Percentiles rank a stretch among this genome's conserved stretches.
Conservation (phyloP, 2,888 invertebrate species). For the Timandra comae region DNA sequence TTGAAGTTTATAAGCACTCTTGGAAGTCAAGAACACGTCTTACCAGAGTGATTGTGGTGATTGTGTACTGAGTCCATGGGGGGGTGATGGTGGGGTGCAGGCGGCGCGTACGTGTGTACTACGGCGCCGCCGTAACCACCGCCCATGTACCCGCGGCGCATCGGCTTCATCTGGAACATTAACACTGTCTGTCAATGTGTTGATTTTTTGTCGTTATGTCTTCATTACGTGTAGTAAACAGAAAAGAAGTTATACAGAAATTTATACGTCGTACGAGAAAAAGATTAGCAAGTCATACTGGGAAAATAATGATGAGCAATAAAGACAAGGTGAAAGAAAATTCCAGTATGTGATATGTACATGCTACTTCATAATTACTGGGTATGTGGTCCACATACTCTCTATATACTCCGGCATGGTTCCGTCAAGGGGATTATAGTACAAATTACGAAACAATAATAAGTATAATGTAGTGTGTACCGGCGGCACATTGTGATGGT, state of each 20-base stretch:
- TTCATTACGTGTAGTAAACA: no score
- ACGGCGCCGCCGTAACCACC: constrained; percentile 49
- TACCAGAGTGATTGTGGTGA: not conserved
- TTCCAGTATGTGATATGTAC: not conserved
- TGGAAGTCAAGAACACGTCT: no score
- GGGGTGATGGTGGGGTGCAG: constrained; percentile 28
- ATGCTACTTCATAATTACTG: no score
- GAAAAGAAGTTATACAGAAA: no score
- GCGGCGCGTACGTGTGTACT: constrained; percentile 42
- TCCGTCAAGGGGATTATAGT: no score
- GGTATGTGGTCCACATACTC: no score
- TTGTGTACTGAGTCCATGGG: constrained; percentile 11
- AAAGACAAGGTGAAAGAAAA: not conserved
- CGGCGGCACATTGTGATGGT: constrained; percentile 56
- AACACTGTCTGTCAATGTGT: no score
- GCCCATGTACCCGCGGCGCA: constrained; percentile 58
- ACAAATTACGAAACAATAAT: not conserved
- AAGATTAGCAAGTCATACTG: no score
- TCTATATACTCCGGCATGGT: no score
- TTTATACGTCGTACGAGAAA: no score
- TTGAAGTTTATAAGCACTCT: no score
- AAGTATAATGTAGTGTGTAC: constrained; percentile 27
- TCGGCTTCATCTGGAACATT: constrained; percentile 54
- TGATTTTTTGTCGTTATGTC: no score
- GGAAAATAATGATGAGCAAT: not conserved